A percentile compares a stretch with the other conserved stretches of the same genome.
These are phyloP conservation scores for Pyrrhia umbra DNA, from an alignment of 2,888 invertebrate genomes.

Conservation along the genomic window DNA sequence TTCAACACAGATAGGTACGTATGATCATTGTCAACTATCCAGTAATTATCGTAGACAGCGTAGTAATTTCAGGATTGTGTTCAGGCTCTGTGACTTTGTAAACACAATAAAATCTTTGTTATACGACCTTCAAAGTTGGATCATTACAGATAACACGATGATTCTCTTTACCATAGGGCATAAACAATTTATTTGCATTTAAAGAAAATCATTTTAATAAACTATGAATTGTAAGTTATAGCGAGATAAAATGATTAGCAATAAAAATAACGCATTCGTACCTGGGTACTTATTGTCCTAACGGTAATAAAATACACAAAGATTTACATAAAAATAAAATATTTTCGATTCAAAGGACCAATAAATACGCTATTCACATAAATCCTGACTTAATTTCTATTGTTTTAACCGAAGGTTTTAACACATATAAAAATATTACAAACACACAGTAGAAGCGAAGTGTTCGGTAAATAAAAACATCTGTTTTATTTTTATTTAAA, in stretches of 20 bases:
- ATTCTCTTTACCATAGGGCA: constrained; percentile 19
- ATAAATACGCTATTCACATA: too few relatives aligned
- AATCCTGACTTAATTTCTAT: too few relatives aligned
- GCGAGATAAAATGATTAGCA: neutral
- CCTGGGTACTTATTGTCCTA: neutral
- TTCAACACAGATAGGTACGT: too few relatives aligned
- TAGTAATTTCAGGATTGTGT: constrained; percentile 46
- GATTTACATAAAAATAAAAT: neutral
- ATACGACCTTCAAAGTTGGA: constrained; percentile 51
- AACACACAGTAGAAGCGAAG: too few relatives aligned
- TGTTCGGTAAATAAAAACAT: too few relatives aligned
- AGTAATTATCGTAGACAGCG: too few relatives aligned
- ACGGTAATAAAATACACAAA: neutral
- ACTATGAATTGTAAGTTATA: too few relatives aligned
- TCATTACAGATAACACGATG: constrained; percentile 26
- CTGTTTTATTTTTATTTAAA: too few relatives aligned
- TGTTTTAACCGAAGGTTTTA: too few relatives aligned
- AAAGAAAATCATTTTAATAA: neutral
- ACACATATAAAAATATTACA: too few relatives aligned
- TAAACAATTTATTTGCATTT: constrained; percentile 3
- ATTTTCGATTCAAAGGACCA: neutral
- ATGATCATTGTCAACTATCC: too few relatives aligned
- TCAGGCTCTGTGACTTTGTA: constrained; percentile 59
- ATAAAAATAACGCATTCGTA: neutral
- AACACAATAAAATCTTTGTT: constrained; percentile 60